phyloP scores from a whole-genome alignment of 2,113 vertebrate species.

The Morone chrysops region DNA sequence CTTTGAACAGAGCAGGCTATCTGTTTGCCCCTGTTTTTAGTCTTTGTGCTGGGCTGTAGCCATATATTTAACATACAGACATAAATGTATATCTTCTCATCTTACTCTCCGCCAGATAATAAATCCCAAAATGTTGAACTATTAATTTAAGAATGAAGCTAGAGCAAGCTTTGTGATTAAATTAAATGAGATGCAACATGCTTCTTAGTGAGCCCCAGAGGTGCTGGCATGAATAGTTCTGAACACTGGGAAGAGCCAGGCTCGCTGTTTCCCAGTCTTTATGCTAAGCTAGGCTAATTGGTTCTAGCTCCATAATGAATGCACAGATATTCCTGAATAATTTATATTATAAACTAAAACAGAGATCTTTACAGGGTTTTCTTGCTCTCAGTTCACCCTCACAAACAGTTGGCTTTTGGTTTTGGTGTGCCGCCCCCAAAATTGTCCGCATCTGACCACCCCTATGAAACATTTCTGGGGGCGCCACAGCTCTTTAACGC shows the following conservation, averaged over 20 bases:
- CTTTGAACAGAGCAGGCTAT: neutral
- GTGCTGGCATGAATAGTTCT: neutral
- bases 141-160: neutral
- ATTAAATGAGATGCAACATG: no score
- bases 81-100: neutral
- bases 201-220: no score
- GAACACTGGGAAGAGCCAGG: neutral
- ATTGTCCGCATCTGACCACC: neutral
- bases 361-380: neutral
- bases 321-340: constrained; percentile 18
- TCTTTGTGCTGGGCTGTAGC: no score
- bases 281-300: neutral
- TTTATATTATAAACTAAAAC: neutral
- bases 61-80: neutral
- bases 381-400: neutral
- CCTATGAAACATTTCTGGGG: neutral
- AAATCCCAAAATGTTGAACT: neutral
- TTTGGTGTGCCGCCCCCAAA: no score
- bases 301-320: neutral
- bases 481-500: neutral
- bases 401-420: constrained; percentile 6
- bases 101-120: neutral
- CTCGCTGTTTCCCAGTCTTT: neutral
- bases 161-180: neutral
- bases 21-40: neutral